Conservation (phyloP, 2,888 invertebrate genomes). For the Paralinhomoeus sp. region DNA sequence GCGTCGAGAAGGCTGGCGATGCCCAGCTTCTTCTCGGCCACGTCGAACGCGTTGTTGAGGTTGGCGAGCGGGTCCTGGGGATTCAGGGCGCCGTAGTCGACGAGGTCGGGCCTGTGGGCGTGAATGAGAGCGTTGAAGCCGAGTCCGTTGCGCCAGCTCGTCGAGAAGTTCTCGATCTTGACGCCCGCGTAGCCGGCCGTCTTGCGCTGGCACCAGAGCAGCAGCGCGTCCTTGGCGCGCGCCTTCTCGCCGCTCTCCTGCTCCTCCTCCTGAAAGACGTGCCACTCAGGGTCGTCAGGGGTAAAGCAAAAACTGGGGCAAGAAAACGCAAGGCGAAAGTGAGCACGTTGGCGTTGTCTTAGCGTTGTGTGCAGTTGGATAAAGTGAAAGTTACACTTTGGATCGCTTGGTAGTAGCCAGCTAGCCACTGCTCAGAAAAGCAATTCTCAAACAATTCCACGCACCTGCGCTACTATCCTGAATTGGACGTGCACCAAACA, state of each 20-base stretch:
- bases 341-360: too few relatives aligned
- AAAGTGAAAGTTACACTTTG: too few relatives aligned
- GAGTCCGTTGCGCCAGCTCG: constrained; percentile 82
- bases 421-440: too few relatives aligned
- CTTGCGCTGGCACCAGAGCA: constrained; percentile 95
- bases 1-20: constrained; percentile 79
- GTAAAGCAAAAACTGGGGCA: too few relatives aligned
- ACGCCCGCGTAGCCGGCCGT: constrained; percentile 56
- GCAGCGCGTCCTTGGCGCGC: constrained; percentile 89
- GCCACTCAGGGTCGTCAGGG: too few relatives aligned
- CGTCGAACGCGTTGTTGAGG: constrained; percentile 86
- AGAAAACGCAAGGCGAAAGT: too few relatives aligned
- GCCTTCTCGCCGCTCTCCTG: constrained; percentile 51
- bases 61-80: constrained; percentile 70
- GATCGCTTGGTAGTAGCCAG: too few relatives aligned
- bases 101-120: constrained; percentile 73
- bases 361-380: too few relatives aligned
- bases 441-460: too few relatives aligned
- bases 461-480: too few relatives aligned
- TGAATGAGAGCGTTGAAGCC: constrained; percentile 97
- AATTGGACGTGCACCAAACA: too few relatives aligned
- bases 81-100: constrained; percentile 43
- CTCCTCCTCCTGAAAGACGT: constrained; percentile 44
- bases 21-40: constrained; percentile 71
- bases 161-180: constrained; percentile 35